phyloP scores from a whole-genome alignment of 1,140 invertebrate species.

The Periplaneta americana region DNA sequence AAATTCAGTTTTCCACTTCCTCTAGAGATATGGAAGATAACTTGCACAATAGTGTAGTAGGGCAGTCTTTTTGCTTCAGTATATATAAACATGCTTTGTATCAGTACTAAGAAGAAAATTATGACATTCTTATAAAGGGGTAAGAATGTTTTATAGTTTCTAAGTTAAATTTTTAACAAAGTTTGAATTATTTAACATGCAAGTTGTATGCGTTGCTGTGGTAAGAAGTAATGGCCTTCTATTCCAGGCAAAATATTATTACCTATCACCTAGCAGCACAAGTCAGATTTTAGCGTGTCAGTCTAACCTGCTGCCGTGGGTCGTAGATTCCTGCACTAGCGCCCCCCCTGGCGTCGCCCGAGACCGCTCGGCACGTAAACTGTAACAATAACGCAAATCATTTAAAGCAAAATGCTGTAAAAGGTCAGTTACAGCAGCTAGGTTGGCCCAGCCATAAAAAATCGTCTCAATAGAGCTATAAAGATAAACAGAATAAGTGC shows the following conservation, averaged over 20 bases:
- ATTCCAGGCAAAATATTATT: neutral
- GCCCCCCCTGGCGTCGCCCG: constrained; percentile 12
- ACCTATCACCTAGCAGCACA: neutral
- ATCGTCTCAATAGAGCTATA: neutral
- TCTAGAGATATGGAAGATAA: neutral
- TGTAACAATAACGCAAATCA: constrained; percentile 14
- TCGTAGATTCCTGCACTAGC: constrained; percentile 8
- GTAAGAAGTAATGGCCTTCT: too few relatives aligned
- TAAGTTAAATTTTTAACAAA: neutral
- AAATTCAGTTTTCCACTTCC: neutral
- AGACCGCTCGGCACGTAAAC: constrained; percentile 13
- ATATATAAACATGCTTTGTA: neutral
- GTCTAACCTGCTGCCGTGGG: constrained; percentile 12
- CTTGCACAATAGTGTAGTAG: neutral
- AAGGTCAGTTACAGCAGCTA: neutral
- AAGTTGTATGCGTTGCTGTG: neutral
- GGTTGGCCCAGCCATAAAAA: neutral
- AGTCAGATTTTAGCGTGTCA: neutral
- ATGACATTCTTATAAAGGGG: neutral
- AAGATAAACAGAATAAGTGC: neutral
- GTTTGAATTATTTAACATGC: neutral
- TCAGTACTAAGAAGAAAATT: neutral
- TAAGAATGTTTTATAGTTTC: too few relatives aligned
- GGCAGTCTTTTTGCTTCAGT: neutral
- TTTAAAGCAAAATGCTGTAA: neutral